A percentile compares a stretch with the other conserved stretches of the same genome.
phyloP scores from a whole-genome alignment of 2,113 vertebrate species.

The Petrocephalus zakoni region DNA sequence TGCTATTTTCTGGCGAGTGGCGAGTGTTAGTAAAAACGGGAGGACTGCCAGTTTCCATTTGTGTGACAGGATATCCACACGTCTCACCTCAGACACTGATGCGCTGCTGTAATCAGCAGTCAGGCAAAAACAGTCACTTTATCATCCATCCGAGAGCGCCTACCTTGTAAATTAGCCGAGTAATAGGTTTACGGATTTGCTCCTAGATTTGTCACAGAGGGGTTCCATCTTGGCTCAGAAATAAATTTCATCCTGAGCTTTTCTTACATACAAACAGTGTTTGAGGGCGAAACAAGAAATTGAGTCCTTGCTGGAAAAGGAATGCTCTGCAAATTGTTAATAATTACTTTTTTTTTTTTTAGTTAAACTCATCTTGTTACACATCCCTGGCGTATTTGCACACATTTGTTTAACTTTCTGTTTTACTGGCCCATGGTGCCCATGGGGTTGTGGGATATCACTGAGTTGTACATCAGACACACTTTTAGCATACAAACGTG shows the following conservation, averaged over 20 bases:
- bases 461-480: neutral
- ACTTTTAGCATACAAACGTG: neutral
- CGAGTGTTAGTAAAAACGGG: neutral
- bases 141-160: neutral
- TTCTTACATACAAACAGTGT: neutral
- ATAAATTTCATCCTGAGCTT: neutral
- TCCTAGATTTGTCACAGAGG: neutral
- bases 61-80: neutral
- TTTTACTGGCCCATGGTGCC: neutral
- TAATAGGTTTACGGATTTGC: neutral
- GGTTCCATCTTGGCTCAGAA: neutral
- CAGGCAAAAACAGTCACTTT: conserved; percentile 1
- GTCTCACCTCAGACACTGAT: neutral
- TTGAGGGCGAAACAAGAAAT: neutral
- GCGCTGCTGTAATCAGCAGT: neutral
- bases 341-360: neutral
- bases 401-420: neutral
- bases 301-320: neutral
- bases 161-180: neutral
- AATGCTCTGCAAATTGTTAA: neutral
- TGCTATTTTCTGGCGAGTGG: neutral
- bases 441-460: neutral
- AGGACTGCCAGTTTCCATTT: neutral
- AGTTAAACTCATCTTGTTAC: neutral
- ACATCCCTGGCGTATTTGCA: neutral